phyloP scores from a whole-genome alignment of 2,113 vertebrate genomes.

The Erpornis zantholeuca region DNA sequence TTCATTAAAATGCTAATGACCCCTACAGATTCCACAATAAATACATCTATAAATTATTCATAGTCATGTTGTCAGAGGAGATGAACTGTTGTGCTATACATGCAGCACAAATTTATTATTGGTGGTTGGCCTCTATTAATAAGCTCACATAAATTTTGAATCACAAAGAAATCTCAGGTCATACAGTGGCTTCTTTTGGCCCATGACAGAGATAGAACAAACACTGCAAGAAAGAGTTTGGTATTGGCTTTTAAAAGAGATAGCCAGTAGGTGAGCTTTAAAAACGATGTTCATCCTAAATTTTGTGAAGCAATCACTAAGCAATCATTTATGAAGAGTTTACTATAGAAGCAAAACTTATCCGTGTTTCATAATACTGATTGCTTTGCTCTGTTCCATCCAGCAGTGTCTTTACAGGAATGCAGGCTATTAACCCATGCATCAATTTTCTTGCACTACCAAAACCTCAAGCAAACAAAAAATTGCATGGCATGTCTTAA shows the following conservation, averaged over 20 bases:
- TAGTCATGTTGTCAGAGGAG: not conserved
- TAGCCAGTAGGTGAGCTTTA: not conserved
- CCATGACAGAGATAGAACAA: not conserved
- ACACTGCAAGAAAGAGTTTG: not conserved
- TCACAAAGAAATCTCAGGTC: not conserved
- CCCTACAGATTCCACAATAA: slow-evolving; percentile 64
- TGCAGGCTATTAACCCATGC: not conserved
- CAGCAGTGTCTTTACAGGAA: not conserved
- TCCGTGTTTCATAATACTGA: fast-evolving
- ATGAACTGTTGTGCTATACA: slow-evolving; percentile 29
- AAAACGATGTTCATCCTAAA: not conserved
- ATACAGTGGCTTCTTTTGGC: not conserved
- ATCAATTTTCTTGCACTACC: not conserved
- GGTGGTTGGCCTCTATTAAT: slow-evolving; percentile 20
- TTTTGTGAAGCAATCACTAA: not conserved
- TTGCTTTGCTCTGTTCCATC: not conserved
- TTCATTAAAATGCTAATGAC: slow-evolving; percentile 78
- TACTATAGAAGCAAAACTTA: not conserved
- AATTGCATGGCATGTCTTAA: not conserved
- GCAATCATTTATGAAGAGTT: not conserved
- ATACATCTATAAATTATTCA: slow-evolving; percentile 72
- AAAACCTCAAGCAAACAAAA: not conserved
- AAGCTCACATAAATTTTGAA: slow-evolving; percentile 31
- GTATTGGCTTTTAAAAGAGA: not conserved
- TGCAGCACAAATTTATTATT: slow-evolving; percentile 29